phyloP scores from a whole-genome alignment of 2,113 vertebrate genomes.

The Mesoclemmys tuberculata region DNA sequence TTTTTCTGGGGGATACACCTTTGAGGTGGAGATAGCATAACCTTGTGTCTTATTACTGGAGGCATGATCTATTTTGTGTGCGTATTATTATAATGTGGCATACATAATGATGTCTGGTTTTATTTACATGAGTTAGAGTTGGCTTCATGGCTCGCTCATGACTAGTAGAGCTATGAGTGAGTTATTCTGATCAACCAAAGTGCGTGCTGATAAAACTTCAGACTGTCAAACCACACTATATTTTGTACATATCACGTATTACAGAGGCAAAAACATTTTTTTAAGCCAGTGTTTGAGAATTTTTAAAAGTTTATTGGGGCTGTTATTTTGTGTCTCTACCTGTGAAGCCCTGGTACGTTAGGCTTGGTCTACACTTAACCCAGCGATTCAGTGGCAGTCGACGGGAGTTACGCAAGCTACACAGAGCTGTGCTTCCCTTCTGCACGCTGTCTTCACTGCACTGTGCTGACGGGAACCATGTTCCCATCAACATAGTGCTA shows the following conservation, averaged over 20 bases:
- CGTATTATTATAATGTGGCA: neutral
- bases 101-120: neutral
- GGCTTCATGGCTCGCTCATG: neutral
- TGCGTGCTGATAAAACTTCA: neutral
- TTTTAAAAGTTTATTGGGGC: neutral
- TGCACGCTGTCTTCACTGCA: no score
- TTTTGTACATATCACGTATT: neutral
- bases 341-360: neutral
- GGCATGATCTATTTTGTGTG: neutral
- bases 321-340: neutral
- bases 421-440: no score
- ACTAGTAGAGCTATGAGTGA: neutral
- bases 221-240: neutral
- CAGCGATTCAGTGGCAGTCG: no score
- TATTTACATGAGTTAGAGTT: neutral
- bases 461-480: no score
- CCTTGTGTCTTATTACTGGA: neutral
- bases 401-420: no score
- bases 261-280: neutral
- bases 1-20: neutral
- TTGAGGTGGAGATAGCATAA: neutral
- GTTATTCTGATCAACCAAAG: neutral
- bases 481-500: no score
- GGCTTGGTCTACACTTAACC: no score
- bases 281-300: neutral